Evolutionary conservation across 1,140 invertebrate species (phyloP), one percentile per base, ranked within the genome.

Genomic region (Macrobrachium nipponense): DNA sequence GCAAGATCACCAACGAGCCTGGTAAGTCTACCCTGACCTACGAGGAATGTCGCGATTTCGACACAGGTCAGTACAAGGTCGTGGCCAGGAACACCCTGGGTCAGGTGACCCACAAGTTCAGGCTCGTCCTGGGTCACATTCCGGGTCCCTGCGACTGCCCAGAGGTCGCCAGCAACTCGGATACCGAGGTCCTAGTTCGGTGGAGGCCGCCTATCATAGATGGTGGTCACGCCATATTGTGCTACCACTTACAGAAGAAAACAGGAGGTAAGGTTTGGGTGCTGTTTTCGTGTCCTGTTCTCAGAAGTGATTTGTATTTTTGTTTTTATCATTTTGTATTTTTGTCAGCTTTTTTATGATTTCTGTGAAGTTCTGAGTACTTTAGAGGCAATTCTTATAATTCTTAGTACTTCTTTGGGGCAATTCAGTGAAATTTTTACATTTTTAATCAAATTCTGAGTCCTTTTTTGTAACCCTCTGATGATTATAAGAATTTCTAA

Each of bases 51-150:
- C 92, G 94, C 75, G 93, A 95, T 87, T 95, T 95, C 88, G 97
- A 98, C 91, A 93, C 95, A 62, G 98, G 98, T 0, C 95, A 97
- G 88, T 99, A 99, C 91, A 99, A 98, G 91, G 97, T 97, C 15
- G 96, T 98, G 3, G 98, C 98, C 0, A 92, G 97, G 27, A 98
- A 98, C 90, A 95, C 95, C 88, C 93, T 90, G 51, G 94, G 94
- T 1, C 91, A 91, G 23, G 91, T 91, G 6, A 91, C 91, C 11
- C 92, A 92, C 86, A 90, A 91, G 80, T 93, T 93, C 59, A 90
- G 93, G 80, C 89, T 94, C 7, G 88, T 91, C 20, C 88, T 92
- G 64, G 94, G 91, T 15, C 93, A 94, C 77, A 93, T 94, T 14
- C 97, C 98, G 0, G 94, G 94, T 88, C 93, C 95, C 20, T 97